phyloP scores from a whole-genome alignment of 2,113 vertebrate species.

The Oophaga pumilio region DNA sequence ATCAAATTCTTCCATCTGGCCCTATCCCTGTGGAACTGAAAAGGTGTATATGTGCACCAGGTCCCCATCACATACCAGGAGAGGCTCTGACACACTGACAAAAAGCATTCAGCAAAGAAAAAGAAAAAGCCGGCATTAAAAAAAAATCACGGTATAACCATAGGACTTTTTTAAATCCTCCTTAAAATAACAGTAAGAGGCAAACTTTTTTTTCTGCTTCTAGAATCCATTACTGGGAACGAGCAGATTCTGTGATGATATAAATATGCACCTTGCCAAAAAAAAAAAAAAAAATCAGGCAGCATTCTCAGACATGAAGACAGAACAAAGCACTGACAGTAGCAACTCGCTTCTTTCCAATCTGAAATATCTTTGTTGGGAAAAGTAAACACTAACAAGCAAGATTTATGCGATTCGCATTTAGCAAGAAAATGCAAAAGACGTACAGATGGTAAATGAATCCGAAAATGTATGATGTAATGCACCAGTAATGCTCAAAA shows the following conservation, averaged over 20 bases:
- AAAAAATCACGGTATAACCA: conserved; percentile 15
- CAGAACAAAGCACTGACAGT: background rate
- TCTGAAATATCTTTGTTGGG: conserved; percentile 24
- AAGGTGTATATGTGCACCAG: conserved; percentile 93
- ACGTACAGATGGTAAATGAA: conserved; percentile 46
- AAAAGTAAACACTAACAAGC: conserved; percentile 33
- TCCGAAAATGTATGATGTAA: conserved; percentile 23
- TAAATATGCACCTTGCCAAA: conserved; percentile 38
- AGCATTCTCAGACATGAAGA: conserved; percentile 38
- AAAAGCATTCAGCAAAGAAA: conserved; percentile 81
- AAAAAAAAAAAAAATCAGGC: background rate
- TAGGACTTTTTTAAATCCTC: conserved; percentile 13
- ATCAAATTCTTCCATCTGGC: conserved; percentile 99
- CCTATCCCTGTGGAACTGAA: conserved; percentile 94
- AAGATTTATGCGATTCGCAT: conserved; percentile 29
- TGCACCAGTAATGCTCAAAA: background rate
- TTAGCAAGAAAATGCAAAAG: background rate
- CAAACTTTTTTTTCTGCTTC: conserved; percentile 12
- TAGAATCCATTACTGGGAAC: background rate
- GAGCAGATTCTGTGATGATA: conserved; percentile 1
- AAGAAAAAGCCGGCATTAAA: conserved; percentile 48
- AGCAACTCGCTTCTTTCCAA: conserved; percentile 6
- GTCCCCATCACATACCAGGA: conserved; percentile 96
- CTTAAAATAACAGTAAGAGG: conserved; percentile 13
- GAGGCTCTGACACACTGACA: conserved; percentile 91